Evolutionary conservation across 1,140 invertebrate species (phyloP), one percentile per base, ranked within the genome.

Genomic region (Philotrypesis tridentata): DNA sequence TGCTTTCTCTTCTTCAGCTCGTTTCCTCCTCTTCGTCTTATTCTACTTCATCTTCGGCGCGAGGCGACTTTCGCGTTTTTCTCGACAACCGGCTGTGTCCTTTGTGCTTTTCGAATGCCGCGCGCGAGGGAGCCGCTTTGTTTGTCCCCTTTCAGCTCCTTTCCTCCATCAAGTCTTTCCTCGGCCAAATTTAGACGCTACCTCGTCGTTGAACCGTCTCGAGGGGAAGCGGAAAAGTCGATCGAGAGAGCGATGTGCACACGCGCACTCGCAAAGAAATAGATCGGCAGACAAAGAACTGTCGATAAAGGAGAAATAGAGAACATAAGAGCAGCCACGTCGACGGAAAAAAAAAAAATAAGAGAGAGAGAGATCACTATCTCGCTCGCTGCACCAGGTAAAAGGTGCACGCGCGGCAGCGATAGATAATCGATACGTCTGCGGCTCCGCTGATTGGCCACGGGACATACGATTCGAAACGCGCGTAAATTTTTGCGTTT

Each of bases 11-110:
- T 23, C 23, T 14, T 65, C 31, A 21, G n/a, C 29, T 75, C 31
- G 55, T 74, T 61, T 31, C 29, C 37, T 76, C 29, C 23, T 63
- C 21, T 40, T 60, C 68, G 40, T 71, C 33, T 63, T 76, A 29
- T 37, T 63, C 21, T 40, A 33, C 68, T 71, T 71, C 33, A 21
- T 71, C 68, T 37, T 75, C n/a, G 17, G 11, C 17, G 33, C 33
- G 33, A 3, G 29, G 60, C 4, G 72, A 12, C 55, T n/a, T 29
- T 29, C 9, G 31, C 73, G 67, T 82, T 84, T 83, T 40, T 83
- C 74, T 65, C 82, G 72, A 76, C 80, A 78, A 23, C 63, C 25
- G 63, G 8, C 1, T 29, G 23, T 29, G 23, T 65, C 21, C 17
- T 6, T 55, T 55, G 48, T 8, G 43, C 43, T 48, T 48, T 48